phyloP scores from a whole-genome alignment of 53 echinoderm and acorn worm genomes.

The Crossaster papposus region DNA sequence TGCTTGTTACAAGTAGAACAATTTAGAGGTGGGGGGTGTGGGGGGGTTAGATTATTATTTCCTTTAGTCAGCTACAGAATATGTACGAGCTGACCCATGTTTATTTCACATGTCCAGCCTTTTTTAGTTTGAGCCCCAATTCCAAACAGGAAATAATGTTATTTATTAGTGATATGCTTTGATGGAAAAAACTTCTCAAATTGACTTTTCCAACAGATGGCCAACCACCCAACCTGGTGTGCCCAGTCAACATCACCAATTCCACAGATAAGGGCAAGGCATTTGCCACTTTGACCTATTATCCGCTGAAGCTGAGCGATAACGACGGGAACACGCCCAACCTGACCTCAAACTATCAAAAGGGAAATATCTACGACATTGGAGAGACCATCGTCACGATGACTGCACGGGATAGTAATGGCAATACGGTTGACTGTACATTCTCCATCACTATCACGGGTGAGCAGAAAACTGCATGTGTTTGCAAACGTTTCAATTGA shows the following conservation, averaged over 20 bases:
- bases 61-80: too few relatives aligned
- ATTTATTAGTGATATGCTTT: too few relatives aligned
- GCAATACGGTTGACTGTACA: neutral
- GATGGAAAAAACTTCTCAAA: too few relatives aligned
- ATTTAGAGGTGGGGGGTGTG: too few relatives aligned
- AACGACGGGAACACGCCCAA: neutral
- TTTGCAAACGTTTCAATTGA: too few relatives aligned
- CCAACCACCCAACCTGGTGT: neutral
- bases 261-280: neutral
- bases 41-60: too few relatives aligned
- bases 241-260: neutral
- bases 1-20: too few relatives aligned
- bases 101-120: too few relatives aligned
- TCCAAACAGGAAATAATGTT: too few relatives aligned
- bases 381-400: neutral
- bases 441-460: conserved; percentile 9
- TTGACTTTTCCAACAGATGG: conserved; percentile 5
- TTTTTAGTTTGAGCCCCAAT: too few relatives aligned
- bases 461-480: neutral
- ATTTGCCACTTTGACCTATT: neutral
- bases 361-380: neutral
- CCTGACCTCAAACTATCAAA: neutral
- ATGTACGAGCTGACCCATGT: too few relatives aligned
- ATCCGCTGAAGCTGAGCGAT: neutral
- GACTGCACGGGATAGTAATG: neutral